phyloP scores from a whole-genome alignment of 2,113 vertebrate species.

The Acrocephalus arundinaceus region DNA sequence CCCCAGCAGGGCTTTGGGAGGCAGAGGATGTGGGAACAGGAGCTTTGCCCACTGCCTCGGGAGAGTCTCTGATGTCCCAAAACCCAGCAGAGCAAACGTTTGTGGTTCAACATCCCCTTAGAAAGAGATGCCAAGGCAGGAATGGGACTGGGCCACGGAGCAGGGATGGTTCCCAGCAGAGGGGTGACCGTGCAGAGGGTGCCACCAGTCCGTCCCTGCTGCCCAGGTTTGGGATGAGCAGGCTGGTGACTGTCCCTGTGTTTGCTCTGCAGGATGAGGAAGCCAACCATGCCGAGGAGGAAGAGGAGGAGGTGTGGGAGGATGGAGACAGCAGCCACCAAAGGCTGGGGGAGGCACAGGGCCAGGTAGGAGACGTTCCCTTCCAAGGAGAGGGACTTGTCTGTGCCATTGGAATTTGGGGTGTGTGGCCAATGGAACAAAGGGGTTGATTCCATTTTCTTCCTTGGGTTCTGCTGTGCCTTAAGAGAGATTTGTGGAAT shows the following conservation, averaged over 20 bases:
- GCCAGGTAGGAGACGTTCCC: neutral
- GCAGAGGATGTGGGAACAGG: too few relatives aligned
- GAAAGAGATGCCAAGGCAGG: too few relatives aligned
- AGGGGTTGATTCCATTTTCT: conserved; percentile 63
- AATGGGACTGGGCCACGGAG: too few relatives aligned
- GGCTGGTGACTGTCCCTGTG: neutral
- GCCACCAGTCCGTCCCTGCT: too few relatives aligned
- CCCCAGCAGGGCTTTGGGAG: too few relatives aligned
- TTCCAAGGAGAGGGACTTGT: neutral
- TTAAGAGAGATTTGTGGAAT: neutral
- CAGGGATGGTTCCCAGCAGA: too few relatives aligned
- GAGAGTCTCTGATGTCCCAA: too few relatives aligned
- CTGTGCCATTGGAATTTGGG: neutral
- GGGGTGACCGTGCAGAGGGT: too few relatives aligned
- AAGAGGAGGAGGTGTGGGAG: neutral
- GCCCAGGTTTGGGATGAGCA: neutral
- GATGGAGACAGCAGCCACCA: too few relatives aligned
- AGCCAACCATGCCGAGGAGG: neutral
- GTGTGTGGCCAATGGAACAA: neutral
- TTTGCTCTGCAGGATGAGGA: neutral
- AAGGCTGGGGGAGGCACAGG: neutral
- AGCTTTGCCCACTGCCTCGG: too few relatives aligned
- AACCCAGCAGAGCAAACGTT: too few relatives aligned
- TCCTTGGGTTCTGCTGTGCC: conserved; percentile 64
- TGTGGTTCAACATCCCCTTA: too few relatives aligned